A percentile compares a stretch with the other conserved stretches of the same genome.
These are phyloP conservation scores for Phymatocera aterrima DNA, from an alignment of 2,888 invertebrate genomes.

Conservation along the genomic window DNA sequence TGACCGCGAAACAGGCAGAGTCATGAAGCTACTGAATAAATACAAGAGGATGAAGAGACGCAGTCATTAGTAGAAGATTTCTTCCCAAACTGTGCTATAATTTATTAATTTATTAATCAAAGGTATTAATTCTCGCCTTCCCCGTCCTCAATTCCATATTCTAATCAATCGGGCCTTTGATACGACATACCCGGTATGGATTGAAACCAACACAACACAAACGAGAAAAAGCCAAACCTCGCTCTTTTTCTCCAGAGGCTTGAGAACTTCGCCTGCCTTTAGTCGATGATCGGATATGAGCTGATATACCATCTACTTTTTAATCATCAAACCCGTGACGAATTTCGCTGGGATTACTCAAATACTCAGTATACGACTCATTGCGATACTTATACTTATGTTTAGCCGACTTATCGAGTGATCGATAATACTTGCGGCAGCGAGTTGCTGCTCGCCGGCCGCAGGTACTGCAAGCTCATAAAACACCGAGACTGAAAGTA, in stretches of 20 bases:
- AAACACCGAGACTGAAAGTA: not conserved
- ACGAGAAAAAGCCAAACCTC: too few relatives aligned
- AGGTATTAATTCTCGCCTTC: too few relatives aligned
- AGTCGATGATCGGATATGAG: not conserved
- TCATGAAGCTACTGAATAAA: not conserved
- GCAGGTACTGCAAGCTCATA: not conserved
- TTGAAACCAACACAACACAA: too few relatives aligned
- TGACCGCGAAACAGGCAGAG: not conserved
- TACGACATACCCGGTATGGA: too few relatives aligned
- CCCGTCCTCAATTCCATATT: too few relatives aligned
- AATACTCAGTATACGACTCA: not conserved
- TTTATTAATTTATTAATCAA: too few relatives aligned
- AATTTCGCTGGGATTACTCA: not conserved
- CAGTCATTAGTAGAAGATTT: not conserved
- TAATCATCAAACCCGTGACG: not conserved
- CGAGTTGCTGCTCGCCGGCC: not conserved
- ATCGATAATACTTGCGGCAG: constrained; percentile 2
- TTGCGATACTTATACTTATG: not conserved
- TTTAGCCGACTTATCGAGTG: constrained; percentile 8
- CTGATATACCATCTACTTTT: not conserved
- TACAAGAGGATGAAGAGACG: not conserved
- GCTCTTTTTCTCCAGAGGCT: too few relatives aligned
- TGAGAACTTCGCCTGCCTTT: too few relatives aligned
- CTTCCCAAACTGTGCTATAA: too few relatives aligned
- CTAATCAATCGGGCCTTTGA: too few relatives aligned